Evolutionary conservation across 1,140 invertebrate species (phyloP), one percentile per base, ranked within the genome.

Genomic region (Drosophila orena): DNA sequence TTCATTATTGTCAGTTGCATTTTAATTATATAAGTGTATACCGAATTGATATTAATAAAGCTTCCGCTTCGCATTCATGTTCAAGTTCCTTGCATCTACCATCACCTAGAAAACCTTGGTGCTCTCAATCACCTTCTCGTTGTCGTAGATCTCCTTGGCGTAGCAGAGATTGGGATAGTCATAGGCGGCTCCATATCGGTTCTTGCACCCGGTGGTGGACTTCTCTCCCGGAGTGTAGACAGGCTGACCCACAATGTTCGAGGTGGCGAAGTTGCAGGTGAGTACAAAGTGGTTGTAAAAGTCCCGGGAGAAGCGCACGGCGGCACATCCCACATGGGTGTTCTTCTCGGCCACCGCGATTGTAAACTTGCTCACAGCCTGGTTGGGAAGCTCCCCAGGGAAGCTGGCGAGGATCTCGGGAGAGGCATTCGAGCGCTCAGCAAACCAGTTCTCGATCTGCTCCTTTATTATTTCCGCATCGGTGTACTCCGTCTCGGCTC

Each of bases 61-160:
- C 75, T 15, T 52, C 4, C n/a, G 30, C 12, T n/a, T 4, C 8
- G n/a, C 3, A 17, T 22, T 58, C 27, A 52, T 24, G 20, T 15
- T 5, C 2, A 24, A 35, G 24, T 8, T 43, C 11, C 11, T 14
- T 2, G 3, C 35, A 6, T 22, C 17, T 38, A 12, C 15, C 1
- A 27, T 55, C 50, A 10, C 8, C 17, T 83, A 80, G 27, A 56
- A 43, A 7, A 56, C 4, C 30, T 35, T 77, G 8, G 61, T 59
- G 4, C 57, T 57, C 12, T 72, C n/a, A 2, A 88, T 47, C 2
- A 86, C 22, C 62, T 79, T 88, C n/a, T 88, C 78, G 20, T 88
- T 85, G 60, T 85, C 81, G 44, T 85, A 85, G 49, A 85, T 84
- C 57, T 85, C 81, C 56, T 84, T 86, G 43, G 84, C 83, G 61